These are phyloP conservation scores for Alectura lathami DNA, from an alignment of 2,113 vertebrate genomes.

Conservation along the genomic window DNA sequence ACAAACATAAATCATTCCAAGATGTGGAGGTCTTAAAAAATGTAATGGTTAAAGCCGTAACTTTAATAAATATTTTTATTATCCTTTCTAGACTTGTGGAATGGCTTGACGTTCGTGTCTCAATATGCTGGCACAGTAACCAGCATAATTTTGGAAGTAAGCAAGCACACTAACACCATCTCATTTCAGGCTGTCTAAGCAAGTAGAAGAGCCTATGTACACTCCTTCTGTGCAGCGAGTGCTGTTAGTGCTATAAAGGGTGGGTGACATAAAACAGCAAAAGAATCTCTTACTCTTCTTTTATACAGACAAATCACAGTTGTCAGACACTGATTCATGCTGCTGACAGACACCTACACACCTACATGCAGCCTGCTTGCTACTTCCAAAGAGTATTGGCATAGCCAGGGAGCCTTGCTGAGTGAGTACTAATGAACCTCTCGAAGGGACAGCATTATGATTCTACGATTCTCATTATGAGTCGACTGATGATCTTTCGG, in stretches of 20 bases:
- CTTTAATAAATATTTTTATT: slow-evolving; percentile 58
- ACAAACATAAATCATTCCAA: slow-evolving; percentile 9
- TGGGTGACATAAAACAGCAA: not conserved
- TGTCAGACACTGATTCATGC: not conserved
- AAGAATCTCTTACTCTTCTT: not conserved
- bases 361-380: not conserved
- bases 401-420: not conserved
- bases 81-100: slow-evolving; percentile 28
- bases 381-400: not conserved
- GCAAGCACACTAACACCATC: not conserved
- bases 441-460: not conserved
- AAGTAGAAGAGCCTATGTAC: not conserved
- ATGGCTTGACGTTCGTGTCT: not conserved
- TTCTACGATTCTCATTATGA: not conserved
- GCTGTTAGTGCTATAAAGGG: not conserved
- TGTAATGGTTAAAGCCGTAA: not conserved
- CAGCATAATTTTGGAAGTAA: not conserved
- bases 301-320: not conserved
- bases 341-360: not conserved
- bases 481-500: not conserved
- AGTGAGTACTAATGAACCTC: not conserved
- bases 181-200: not conserved
- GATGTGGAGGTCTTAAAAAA: slow-evolving; percentile 28
- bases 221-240: not conserved
- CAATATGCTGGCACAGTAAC: not conserved